Percentiles rank a stretch among this genome's conserved stretches.
Evolutionary conservation across 1,140 invertebrate genomes (phyloP).

Genomic region (Diuraphis noxia): DNA sequence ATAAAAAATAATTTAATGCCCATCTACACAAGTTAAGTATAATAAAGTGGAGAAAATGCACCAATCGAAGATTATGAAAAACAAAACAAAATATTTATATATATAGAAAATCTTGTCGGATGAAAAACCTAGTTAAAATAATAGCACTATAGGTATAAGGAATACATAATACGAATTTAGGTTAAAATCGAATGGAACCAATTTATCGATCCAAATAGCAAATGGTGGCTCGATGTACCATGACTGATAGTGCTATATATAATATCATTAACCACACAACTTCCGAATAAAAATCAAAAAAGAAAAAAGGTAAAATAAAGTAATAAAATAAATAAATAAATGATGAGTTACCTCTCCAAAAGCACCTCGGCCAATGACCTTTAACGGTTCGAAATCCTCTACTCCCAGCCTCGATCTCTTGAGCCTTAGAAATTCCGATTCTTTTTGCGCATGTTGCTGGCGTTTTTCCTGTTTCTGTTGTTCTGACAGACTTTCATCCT

Average conservation of each 20-base stretch:
- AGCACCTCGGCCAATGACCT: slow-evolving; percentile 95
- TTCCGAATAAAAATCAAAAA: background rate
- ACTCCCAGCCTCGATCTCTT: slow-evolving; percentile 95
- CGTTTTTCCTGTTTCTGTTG: slow-evolving; percentile 85
- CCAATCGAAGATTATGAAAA: background rate
- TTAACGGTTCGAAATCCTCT: slow-evolving; percentile 97
- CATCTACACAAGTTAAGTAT: background rate
- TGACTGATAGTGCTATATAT: background rate
- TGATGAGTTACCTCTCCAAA: slow-evolving; percentile 82
- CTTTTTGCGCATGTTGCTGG: slow-evolving; percentile 94
- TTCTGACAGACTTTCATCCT: slow-evolving; percentile 86
- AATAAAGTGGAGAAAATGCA: background rate
- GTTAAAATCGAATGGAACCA: background rate
- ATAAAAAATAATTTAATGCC: background rate
- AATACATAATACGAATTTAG: background rate
- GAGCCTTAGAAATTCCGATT: slow-evolving; percentile 95
- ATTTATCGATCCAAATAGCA: background rate
- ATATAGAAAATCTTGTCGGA: background rate
- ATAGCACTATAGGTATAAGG: background rate
- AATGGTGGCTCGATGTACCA: background rate
- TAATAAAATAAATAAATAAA: slow-evolving; percentile 21
- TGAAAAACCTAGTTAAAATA: background rate
- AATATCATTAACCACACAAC: background rate
- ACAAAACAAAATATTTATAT: background rate
- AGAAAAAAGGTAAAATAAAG: background rate